These are phyloP conservation scores for Helleia helle DNA, from an alignment of 2,888 invertebrate species.

Conservation along the genomic window DNA sequence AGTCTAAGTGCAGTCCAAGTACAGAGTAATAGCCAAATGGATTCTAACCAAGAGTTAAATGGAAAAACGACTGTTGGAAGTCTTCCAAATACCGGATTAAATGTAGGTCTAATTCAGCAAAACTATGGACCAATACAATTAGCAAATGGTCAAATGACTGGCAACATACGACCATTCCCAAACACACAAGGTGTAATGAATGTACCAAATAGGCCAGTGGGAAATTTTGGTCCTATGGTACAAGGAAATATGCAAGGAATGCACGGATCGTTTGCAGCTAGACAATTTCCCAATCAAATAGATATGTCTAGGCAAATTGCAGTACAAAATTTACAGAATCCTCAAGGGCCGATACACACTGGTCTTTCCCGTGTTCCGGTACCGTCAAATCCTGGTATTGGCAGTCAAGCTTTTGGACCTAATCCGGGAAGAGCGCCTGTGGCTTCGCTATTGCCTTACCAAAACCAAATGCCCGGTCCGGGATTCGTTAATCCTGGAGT, in stretches of 20 bases:
- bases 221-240: background rate
- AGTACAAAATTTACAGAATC: background rate
- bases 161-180: background rate
- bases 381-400: background rate
- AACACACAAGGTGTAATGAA: background rate
- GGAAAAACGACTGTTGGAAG: no score
- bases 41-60: no score
- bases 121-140: background rate
- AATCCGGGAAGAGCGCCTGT: no score
- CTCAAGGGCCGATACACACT: background rate
- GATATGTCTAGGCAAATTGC: background rate
- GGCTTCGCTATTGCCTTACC: no score
- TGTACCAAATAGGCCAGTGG: background rate
- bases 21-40: no score
- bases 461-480: background rate
- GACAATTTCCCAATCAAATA: constrained; percentile 3
- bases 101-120: background rate
- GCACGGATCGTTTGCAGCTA: background rate
- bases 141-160: background rate
- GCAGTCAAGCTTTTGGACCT: background rate
- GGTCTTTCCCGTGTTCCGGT: no score
- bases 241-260: background rate
- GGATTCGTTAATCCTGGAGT: background rate
- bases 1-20: no score
- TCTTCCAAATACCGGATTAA: background rate